Percentiles rank a stretch among this genome's conserved stretches.
Evolutionary conservation across 2,888 invertebrate genomes (phyloP).

Genomic region (Limnephilus marmoratus): DNA sequence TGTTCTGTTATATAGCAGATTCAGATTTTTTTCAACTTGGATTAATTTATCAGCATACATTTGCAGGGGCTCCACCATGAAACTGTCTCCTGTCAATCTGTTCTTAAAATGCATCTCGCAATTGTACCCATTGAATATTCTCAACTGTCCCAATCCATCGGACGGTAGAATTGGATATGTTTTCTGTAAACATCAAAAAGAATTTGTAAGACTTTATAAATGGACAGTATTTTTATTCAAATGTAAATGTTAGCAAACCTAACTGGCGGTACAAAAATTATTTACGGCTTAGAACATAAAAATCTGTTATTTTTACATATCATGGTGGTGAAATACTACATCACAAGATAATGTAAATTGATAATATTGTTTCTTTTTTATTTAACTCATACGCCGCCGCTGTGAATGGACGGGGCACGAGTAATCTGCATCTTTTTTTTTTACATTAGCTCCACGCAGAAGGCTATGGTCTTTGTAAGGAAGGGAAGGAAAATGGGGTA

Average conservation of each 20-base stretch:
- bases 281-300: neutral
- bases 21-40: conserved; percentile 66
- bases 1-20: conserved; percentile 62
- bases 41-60: conserved; percentile 70
- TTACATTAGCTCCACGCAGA: too few species aligned
- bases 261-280: neutral
- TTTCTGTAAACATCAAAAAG: conserved; percentile 70
- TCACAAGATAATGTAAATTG: neutral
- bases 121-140: conserved; percentile 79
- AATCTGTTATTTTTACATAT: neutral
- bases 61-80: conserved; percentile 70
- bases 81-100: conserved; percentile 72
- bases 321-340: too few species aligned
- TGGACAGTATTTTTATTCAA: neutral
- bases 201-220: conserved; percentile 8
- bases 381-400: neutral
- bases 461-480: too few species aligned
- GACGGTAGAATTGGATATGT: conserved; percentile 80
- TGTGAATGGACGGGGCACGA: neutral
- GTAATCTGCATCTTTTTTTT: neutral
- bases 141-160: conserved; percentile 76
- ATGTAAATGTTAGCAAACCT: neutral
- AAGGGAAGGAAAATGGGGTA: too few species aligned
- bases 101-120: conserved; percentile 75
- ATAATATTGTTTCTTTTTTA: neutral